These are phyloP conservation scores for Cynopterus brachyotis DNA, from an alignment of 2,113 vertebrate species.

Conservation along the genomic window DNA sequence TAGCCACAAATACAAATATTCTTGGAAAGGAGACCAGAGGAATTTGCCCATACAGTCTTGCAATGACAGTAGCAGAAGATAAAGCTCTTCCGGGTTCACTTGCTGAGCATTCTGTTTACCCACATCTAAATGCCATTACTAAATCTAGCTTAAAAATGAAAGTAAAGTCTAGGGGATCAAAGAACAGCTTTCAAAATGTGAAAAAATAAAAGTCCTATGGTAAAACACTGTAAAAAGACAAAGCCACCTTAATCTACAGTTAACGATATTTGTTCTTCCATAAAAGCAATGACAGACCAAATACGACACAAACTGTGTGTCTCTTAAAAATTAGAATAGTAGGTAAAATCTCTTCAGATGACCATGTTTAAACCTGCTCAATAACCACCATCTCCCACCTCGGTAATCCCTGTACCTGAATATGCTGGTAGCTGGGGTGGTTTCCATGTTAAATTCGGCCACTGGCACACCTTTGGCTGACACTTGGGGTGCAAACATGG, in stretches of 20 bases:
- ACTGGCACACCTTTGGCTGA: conserved; percentile 93
- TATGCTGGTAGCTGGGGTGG: conserved; percentile 88
- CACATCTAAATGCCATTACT: neutral
- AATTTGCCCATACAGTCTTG: too few species aligned
- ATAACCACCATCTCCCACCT: neutral
- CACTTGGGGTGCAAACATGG: conserved; percentile 96
- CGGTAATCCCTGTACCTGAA: conserved; percentile 87
- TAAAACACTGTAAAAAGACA: neutral
- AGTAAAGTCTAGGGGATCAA: neutral
- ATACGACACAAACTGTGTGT: neutral
- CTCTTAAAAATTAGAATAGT: too few species aligned
- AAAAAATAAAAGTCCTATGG: neutral
- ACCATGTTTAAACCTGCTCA: neutral
- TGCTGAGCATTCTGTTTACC: neutral
- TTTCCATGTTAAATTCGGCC: conserved; percentile 92
- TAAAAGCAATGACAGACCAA: neutral
- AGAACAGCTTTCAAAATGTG: neutral
- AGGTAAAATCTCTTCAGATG: neutral
- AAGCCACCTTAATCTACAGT: neutral
- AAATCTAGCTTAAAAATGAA: neutral
- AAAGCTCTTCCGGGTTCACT: too few species aligned
- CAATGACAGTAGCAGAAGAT: rapidly evolving
- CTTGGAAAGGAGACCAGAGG: neutral
- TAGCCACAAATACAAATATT: neutral
- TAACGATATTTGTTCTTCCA: neutral